phyloP scores from a whole-genome alignment of 2,113 vertebrate genomes.

The Saguinus imperator region DNA sequence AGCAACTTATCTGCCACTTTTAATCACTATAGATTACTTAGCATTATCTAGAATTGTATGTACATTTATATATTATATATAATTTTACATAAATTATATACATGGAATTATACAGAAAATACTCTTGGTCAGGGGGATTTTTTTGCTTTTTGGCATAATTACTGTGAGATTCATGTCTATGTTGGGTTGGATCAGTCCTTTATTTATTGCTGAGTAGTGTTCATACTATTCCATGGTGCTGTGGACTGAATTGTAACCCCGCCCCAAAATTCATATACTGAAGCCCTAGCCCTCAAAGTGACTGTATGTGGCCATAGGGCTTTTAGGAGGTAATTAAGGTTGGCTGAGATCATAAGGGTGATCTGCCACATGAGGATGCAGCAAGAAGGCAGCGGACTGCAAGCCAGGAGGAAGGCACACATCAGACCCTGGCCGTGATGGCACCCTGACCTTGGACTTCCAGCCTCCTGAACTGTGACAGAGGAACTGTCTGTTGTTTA shows the following conservation, averaged over 20 bases:
- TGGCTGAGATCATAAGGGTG: neutral
- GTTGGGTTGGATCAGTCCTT: neutral
- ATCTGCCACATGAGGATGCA: neutral
- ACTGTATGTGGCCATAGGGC: neutral
- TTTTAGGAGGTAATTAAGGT: neutral
- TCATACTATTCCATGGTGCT: too few relatives aligned
- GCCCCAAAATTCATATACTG: neutral
- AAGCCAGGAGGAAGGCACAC: neutral
- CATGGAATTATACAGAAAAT: neutral
- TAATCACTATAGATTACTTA: neutral
- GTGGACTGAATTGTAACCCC: neutral
- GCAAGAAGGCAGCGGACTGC: neutral
- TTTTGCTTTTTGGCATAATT: neutral
- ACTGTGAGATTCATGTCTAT: neutral
- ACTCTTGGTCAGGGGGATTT: neutral
- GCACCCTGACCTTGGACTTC: neutral
- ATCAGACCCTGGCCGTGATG: accelerated
- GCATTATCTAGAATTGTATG: neutral
- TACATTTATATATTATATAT: neutral
- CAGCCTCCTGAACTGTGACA: neutral
- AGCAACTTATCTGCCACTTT: neutral
- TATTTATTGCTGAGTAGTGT: neutral
- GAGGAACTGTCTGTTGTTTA: neutral
- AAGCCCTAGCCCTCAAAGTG: neutral
- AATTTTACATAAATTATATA: neutral